Evolutionary conservation across 2,797 vertebrate species (phyloP).

Genomic region (Pogoniulus pusillus): DNA sequence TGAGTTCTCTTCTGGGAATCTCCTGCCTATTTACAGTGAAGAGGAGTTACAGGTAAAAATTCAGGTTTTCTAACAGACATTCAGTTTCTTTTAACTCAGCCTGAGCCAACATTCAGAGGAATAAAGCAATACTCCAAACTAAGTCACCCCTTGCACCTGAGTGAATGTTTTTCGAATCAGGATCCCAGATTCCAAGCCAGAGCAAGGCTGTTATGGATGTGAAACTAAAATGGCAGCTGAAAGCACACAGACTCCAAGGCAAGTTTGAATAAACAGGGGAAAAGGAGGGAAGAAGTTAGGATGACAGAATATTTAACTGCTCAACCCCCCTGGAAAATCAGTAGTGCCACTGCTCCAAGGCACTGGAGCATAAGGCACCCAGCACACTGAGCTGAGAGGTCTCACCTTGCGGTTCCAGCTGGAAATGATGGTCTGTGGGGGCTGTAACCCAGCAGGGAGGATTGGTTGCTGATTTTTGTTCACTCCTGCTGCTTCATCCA

Average conservation of each 20-base stretch:
- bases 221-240: background rate
- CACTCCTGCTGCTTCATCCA: constrained; percentile 93
- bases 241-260: background rate
- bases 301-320: background rate
- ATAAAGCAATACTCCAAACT: background rate
- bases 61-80: background rate
- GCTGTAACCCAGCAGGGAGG: constrained; percentile 89
- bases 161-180: background rate
- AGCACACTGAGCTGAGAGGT: background rate
- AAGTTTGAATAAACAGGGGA: background rate
- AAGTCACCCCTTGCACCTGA: background rate
- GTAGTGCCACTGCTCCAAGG: background rate
- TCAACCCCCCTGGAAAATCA: background rate
- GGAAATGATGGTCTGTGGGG: constrained; percentile 91
- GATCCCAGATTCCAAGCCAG: background rate
- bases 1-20: constrained; percentile 75
- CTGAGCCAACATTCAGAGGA: background rate
- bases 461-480: constrained; percentile 91
- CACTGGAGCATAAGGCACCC: background rate
- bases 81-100: background rate
- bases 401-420: constrained; percentile 98
- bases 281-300: background rate
- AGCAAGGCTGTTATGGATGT: background rate
- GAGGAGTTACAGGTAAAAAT: background rate
- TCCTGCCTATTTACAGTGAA: constrained; percentile 73